Conservation (phyloP, 2,797 vertebrate species). For the Ptychadena robeensis region DNA sequence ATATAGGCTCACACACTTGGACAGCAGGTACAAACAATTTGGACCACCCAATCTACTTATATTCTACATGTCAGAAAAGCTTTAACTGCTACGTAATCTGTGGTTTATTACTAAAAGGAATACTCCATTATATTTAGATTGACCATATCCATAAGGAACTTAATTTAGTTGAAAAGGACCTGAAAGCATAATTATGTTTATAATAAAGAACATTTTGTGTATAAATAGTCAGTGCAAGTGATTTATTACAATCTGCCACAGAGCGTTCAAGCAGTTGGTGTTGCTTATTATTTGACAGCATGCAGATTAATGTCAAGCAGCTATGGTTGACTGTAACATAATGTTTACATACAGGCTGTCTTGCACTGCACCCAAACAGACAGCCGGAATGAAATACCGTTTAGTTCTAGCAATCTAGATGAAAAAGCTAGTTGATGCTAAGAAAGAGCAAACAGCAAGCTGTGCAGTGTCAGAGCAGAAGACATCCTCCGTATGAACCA, state of each 20-base stretch:
- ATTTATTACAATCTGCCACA: constrained; percentile 14
- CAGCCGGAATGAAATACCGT: constrained; percentile 20
- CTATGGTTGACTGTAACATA: constrained; percentile 27
- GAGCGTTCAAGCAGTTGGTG: constrained; percentile 30
- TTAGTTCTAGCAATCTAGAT: neutral
- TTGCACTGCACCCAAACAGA: constrained; percentile 26
- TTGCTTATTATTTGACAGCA: constrained; percentile 36
- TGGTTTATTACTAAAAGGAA: neutral
- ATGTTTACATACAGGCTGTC: constrained; percentile 35
- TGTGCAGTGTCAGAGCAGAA: neutral
- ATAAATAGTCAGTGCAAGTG: neutral
- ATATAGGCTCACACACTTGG: constrained; percentile 30
- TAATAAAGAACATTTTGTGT: constrained; percentile 4
- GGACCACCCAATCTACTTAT: constrained; percentile 26
- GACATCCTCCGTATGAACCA: neutral
- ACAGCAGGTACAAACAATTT: constrained; percentile 25
- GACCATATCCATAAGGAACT: neutral
- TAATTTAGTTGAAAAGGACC: neutral
- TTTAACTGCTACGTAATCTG: neutral
- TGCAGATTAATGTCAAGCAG: constrained; percentile 36
- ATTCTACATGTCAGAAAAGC: neutral
- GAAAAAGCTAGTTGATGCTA: neutral
- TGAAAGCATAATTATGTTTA: neutral
- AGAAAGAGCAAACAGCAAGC: constrained; percentile 3
- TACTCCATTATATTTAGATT: neutral